These are phyloP conservation scores for Colius striatus DNA, from an alignment of 2,113 vertebrate species.

Conservation along the genomic window DNA sequence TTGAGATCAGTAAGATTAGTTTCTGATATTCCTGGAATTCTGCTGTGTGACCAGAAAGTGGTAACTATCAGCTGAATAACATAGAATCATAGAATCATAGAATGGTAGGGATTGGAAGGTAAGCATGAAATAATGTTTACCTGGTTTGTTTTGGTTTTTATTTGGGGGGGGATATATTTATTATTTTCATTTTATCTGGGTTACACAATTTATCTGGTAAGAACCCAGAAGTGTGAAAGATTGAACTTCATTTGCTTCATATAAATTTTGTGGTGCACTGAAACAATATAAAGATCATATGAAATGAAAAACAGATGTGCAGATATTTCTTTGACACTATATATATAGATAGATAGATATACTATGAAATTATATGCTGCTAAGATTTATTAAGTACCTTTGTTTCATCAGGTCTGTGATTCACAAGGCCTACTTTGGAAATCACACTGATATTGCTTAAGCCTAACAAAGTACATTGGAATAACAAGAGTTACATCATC, in stretches of 20 bases:
- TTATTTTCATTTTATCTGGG: background rate
- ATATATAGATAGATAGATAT: no score
- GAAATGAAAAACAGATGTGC: background rate
- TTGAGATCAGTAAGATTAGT: background rate
- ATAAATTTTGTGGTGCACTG: background rate
- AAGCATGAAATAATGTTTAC: background rate
- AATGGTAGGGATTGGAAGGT: no score
- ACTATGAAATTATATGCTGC: background rate
- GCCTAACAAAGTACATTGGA: background rate
- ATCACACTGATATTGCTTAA: background rate
- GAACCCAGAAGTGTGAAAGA: background rate
- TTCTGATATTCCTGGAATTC: background rate
- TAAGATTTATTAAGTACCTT: background rate
- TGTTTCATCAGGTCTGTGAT: background rate
- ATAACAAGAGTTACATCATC: background rate
- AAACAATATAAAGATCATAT: background rate
- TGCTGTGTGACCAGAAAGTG: background rate
- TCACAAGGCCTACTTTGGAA: background rate
- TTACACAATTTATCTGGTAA: background rate
- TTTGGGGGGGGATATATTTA: background rate
- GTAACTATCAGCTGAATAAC: background rate
- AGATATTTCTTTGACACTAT: background rate
- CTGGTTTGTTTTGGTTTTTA: no score
- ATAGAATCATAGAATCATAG: no score
- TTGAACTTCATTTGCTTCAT: background rate